Percentiles rank a stretch among this genome's conserved stretches.
These are phyloP conservation scores for Drosophila anceps DNA, from an alignment of 2,888 invertebrate species.

Conservation along the genomic window DNA sequence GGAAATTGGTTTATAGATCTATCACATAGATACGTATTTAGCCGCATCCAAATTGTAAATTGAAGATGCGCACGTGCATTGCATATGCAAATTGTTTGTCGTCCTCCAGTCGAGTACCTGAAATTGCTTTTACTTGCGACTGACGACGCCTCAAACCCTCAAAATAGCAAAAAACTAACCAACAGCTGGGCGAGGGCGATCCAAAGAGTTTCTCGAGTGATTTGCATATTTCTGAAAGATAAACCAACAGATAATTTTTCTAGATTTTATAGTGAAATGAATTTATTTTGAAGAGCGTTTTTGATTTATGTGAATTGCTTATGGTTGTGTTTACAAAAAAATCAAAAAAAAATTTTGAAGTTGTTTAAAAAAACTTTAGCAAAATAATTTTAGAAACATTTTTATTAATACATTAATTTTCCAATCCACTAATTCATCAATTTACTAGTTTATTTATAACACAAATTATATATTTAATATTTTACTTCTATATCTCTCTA, in stretches of 20 bases:
- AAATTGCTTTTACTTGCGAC: conserved; percentile 63
- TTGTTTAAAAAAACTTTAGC: too few species aligned
- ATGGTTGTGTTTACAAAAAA: too few species aligned
- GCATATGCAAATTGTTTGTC: conserved; percentile 74
- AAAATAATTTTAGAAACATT: too few species aligned
- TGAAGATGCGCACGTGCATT: conserved; percentile 76
- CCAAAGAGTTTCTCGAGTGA: not conserved
- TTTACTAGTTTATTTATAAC: too few species aligned
- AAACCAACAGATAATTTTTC: too few species aligned
- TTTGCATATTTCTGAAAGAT: not conserved
- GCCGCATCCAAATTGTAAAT: conserved; percentile 68
- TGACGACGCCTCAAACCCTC: conserved; percentile 14
- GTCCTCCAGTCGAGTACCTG: conserved; percentile 59
- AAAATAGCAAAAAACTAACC: conserved; percentile 3
- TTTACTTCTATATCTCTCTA: too few species aligned
- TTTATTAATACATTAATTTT: too few species aligned
- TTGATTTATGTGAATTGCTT: too few species aligned
- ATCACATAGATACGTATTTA: conserved; percentile 66
- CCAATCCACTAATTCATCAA: too few species aligned
- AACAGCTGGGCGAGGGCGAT: conserved; percentile 40
- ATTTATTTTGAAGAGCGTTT: not conserved
- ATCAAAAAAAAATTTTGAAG: too few species aligned
- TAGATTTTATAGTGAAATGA: not conserved
- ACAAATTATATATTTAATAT: too few species aligned
- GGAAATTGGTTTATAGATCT: conserved; percentile 77